Percentiles rank a stretch among this genome's conserved stretches.
phyloP scores from a whole-genome alignment of 2,113 vertebrate genomes.

The Petrocephalus zakoni region DNA sequence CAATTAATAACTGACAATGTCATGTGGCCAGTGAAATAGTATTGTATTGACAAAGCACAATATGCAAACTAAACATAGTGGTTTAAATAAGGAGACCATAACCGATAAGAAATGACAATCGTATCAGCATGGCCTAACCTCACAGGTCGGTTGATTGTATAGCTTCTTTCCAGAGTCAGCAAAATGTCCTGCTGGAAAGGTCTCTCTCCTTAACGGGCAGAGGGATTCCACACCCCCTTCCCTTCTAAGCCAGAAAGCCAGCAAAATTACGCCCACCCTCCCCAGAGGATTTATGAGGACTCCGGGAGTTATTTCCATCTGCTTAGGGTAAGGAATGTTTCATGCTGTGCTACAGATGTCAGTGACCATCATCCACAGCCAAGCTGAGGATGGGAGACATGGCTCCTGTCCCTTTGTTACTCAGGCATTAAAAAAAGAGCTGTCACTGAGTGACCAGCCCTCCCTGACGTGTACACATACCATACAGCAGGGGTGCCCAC shows the following conservation, averaged over 20 bases:
- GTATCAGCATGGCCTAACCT: background rate
- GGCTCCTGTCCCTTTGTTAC: background rate
- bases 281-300: slow-evolving; percentile 10
- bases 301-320: background rate
- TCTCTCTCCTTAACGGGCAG: background rate
- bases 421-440: background rate
- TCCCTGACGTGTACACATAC: background rate
- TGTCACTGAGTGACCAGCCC: background rate
- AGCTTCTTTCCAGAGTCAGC: background rate
- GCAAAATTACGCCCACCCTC: background rate
- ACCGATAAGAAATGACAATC: background rate
- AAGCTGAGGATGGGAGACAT: background rate
- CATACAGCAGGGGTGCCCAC: background rate
- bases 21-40: background rate
- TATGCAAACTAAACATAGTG: background rate
- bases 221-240: background rate
- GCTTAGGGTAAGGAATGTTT: slow-evolving; percentile 1
- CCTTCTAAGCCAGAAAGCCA: background rate
- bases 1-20: background rate
- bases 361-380: background rate
- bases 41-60: background rate
- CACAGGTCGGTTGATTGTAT: background rate
- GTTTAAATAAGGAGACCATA: background rate
- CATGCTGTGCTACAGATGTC: background rate
- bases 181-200: background rate